Percentiles rank a stretch among this genome's conserved stretches.
Evolutionary conservation across 2,797 vertebrate species (phyloP).

Genomic region (Masticophis lateralis): DNA sequence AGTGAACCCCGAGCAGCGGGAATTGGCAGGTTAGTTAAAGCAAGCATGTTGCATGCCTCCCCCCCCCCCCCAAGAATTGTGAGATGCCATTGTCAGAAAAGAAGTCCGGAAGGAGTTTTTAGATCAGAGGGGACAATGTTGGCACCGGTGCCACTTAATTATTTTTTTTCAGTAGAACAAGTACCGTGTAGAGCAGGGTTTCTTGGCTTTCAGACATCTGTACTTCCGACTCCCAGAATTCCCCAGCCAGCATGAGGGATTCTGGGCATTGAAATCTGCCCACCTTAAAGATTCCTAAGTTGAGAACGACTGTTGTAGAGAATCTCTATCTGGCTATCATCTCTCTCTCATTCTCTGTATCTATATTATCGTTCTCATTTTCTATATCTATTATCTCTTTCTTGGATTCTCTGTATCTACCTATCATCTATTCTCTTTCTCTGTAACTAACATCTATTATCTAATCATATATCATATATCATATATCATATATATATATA

Average conservation of each 20-base stretch:
- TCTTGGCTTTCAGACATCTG: not conserved
- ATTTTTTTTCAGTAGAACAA: not conserved
- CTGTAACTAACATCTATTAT: not conserved
- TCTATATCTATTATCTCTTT: not conserved
- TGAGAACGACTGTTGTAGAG: not conserved
- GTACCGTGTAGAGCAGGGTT: not conserved
- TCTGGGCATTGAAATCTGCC: not conserved
- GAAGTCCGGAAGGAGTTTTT: not conserved
- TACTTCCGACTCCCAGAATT: not conserved
- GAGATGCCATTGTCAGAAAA: not conserved
- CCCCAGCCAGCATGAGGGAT: not conserved
- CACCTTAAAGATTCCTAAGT: not conserved
- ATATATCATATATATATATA: too few species aligned
- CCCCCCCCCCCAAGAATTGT: not conserved
- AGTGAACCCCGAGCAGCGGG: slow-evolving; percentile 89
- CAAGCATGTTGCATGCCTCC: rapidly evolving
- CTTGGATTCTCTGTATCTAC: not conserved
- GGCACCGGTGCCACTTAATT: not conserved
- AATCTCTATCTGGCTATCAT: not conserved
- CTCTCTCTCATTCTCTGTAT: not conserved
- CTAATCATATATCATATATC: too few species aligned
- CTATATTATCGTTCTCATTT: not conserved
- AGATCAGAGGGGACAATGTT: not conserved
- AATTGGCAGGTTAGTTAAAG: slow-evolving; percentile 89
- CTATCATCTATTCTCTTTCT: not conserved